Conservation (phyloP, 2,113 vertebrate genomes). For the Hemiprocne comata region DNA sequence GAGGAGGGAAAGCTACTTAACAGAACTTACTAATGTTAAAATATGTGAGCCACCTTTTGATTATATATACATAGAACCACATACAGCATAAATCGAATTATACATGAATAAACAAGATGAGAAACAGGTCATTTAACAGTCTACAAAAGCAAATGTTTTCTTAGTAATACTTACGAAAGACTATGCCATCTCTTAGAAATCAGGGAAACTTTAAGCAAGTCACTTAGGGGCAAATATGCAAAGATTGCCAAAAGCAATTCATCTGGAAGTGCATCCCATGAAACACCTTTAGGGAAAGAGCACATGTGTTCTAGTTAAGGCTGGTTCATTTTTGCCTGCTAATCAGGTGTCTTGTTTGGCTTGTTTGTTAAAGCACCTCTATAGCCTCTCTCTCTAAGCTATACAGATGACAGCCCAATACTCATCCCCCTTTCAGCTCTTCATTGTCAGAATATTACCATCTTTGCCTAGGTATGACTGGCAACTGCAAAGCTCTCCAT, state of each 20-base stretch:
- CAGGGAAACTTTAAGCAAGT: conserved; percentile 81
- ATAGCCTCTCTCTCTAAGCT: background rate
- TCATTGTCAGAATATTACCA: background rate
- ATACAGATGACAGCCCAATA: background rate
- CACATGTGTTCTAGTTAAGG: background rate
- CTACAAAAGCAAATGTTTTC: background rate
- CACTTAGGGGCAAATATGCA: conserved; percentile 80
- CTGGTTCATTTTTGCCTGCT: background rate
- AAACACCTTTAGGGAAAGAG: conserved; percentile 71
- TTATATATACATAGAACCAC: background rate
- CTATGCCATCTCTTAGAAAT: conserved; percentile 87
- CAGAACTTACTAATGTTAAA: background rate
- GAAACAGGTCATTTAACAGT: background rate
- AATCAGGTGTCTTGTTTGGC: background rate
- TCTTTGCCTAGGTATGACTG: background rate
- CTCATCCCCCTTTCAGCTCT: background rate
- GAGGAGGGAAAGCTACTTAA: background rate
- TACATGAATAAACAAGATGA: background rate
- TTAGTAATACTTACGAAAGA: conserved; percentile 83
- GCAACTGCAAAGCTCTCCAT: background rate
- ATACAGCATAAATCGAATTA: background rate
- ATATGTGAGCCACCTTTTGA: background rate
- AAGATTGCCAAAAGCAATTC: conserved; percentile 89
- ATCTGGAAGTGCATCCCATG: conserved; percentile 89
- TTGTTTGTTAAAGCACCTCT: background rate